Percentiles rank a stretch among this genome's conserved stretches.
Conservation (phyloP, 2,113 vertebrate genomes). For the Oenanthe oenanthe region DNA sequence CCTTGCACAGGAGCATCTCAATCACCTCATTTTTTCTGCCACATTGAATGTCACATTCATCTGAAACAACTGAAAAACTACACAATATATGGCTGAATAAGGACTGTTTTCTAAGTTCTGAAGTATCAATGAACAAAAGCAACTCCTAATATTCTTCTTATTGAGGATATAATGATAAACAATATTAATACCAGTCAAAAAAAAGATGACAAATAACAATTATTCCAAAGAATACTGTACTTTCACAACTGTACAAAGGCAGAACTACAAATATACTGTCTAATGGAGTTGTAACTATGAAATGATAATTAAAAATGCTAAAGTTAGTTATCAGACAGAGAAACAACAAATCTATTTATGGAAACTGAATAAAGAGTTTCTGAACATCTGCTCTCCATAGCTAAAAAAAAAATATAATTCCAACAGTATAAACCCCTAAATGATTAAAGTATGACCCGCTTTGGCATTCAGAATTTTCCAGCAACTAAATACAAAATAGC, state of each 20-base stretch:
- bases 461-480: constrained; percentile 47
- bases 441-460: not conserved
- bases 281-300: not conserved
- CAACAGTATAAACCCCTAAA: constrained; percentile 6
- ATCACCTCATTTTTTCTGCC: not conserved
- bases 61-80: not conserved
- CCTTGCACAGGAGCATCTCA: not conserved
- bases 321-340: not conserved
- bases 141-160: not conserved
- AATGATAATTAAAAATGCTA: not conserved
- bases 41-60: not conserved
- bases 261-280: not conserved
- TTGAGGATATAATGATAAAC: not conserved
- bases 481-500: constrained; percentile 47
- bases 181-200: not conserved
- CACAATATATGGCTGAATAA: not conserved
- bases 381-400: constrained; percentile 27
- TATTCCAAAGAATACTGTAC: not conserved
- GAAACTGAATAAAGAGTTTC: constrained; percentile 8
- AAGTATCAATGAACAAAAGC: not conserved
- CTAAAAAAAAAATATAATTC: not conserved
- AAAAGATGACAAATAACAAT: not conserved
- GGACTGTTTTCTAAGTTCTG: not conserved
- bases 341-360: not conserved
- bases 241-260: not conserved